phyloP scores from a whole-genome alignment of 2,113 vertebrate species.

The Calyptommatus sinebrachiatus region DNA sequence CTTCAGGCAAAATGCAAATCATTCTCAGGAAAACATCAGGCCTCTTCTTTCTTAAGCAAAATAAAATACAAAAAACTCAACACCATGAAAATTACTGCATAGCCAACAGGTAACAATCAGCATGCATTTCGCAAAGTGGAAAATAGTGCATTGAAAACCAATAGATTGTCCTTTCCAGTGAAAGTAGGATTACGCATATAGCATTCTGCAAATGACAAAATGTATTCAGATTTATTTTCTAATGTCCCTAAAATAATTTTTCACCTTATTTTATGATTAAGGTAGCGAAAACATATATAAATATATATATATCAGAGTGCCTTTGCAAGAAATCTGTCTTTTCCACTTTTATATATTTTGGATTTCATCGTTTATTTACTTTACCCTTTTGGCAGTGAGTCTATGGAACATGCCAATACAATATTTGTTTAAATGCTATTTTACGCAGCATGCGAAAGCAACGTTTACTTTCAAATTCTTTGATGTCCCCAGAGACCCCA shows the following conservation, averaged over 20 bases:
- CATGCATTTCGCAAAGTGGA: constrained; percentile 9
- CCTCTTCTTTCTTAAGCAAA: constrained; percentile 20
- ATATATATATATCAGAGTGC: constrained; percentile 45
- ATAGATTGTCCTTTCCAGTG: constrained; percentile 26
- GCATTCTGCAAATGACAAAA: constrained; percentile 25
- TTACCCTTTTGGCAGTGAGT: constrained; percentile 75
- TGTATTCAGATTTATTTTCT: constrained; percentile 32
- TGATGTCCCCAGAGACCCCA: constrained; percentile 62
- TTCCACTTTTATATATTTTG: constrained; percentile 74
- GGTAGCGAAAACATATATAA: constrained; percentile 62
- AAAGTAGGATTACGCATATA: neutral
- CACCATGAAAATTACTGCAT: constrained; percentile 17
- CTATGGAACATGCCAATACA: constrained; percentile 71
- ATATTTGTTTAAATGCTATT: constrained; percentile 80
- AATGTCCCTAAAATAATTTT: constrained; percentile 3
- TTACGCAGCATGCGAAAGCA: constrained; percentile 66
- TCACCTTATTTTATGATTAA: constrained; percentile 29
- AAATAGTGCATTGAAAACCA: constrained; percentile 11
- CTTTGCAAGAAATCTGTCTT: constrained; percentile 59
- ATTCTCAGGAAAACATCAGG: constrained; percentile 30
- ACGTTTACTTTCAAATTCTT: constrained; percentile 75
- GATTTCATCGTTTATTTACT: constrained; percentile 79
- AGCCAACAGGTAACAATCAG: constrained; percentile 3
- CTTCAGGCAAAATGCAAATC: constrained; percentile 54
- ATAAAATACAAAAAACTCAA: constrained; percentile 20